Base-by-base conservation (phyloP, 2,888 invertebrate species). In the Scrobipalpa atriplicella region DNA sequence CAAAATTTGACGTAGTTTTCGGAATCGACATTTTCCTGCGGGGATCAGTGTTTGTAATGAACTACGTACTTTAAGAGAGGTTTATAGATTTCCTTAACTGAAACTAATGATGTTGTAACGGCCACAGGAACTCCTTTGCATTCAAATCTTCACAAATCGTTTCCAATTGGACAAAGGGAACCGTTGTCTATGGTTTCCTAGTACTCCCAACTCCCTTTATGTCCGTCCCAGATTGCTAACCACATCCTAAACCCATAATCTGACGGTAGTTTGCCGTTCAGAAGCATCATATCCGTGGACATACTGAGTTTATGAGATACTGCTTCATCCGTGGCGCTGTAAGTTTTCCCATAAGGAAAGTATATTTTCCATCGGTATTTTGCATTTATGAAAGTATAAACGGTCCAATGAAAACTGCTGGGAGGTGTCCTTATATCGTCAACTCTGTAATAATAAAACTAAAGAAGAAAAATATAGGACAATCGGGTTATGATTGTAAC, bases 231-330 rank as follows among this genome's bases (percentile, higher is more conserved):
- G 43, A 62, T 62, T 11, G 61, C 41, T 16, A 19, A 56, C 38
- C 41, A 62, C 61, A 19, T 62, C 61, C 61, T 62, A 43, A 62
- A 62, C 38, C 61, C 38, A 62, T 62, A 62, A 62, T 62, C 61
- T 62, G 19, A 13, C 61, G 13, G 61, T 62, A 43, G 61, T 21
- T 39, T 41, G 5, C 61, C 41, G 8, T 62, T 62, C 61, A 39
- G 61, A 19, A 43, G 11, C 54, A 5, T 16, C 47, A 47, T 47
- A 47, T n/a, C n/a, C 47, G 16, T 16, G 47, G 47, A 29, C 5
- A 29, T 5, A 29, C 5, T 29, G 29, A 29, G 29, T 47, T 47
- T 47, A 47, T 47, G 47, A 13, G 43, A 11, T 43, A 47, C 8
- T 47, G 47, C 16, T 1, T 29, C 29, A 29, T 29, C 29, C 29